phyloP scores from a whole-genome alignment of 2,113 vertebrate genomes.

The Macquaria australasica region DNA sequence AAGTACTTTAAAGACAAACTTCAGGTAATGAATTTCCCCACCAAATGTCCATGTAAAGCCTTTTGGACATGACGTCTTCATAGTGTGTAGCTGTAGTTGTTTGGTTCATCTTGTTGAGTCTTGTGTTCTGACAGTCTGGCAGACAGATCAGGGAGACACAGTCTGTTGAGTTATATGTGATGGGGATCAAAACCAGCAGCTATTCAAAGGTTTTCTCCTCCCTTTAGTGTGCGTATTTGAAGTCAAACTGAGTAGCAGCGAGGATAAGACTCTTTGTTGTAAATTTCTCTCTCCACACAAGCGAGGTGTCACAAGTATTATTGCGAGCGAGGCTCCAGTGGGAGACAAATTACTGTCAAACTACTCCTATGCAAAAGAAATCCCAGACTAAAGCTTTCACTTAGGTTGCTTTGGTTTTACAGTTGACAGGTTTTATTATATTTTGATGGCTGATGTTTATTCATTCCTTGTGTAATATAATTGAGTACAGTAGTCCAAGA shows the following conservation, averaged over 20 bases:
- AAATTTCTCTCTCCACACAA: slow-evolving; percentile 58
- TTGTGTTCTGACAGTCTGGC: slow-evolving; percentile 17
- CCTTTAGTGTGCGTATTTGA: slow-evolving; percentile 28
- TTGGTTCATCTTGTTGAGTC: neutral
- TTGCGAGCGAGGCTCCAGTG: slow-evolving; percentile 42
- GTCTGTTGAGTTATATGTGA: slow-evolving; percentile 10
- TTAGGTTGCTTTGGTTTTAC: slow-evolving; percentile 53
- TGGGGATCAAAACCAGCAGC: slow-evolving; percentile 68
- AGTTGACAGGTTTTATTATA: slow-evolving; percentile 53
- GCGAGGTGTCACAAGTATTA: slow-evolving; percentile 74
- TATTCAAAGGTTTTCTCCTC: slow-evolving; percentile 60
- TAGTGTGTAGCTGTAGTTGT: neutral
- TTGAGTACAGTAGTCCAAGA: slow-evolving; percentile 42
- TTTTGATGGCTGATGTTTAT: slow-evolving; percentile 49
- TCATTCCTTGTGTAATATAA: slow-evolving; percentile 45
- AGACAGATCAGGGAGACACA: neutral
- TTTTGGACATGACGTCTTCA: neutral
- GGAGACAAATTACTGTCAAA: slow-evolving; percentile 57
- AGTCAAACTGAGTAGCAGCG: slow-evolving; percentile 41
- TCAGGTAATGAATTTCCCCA: slow-evolving; percentile 2
- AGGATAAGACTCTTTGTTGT: slow-evolving; percentile 44
- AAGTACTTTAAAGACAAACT: slow-evolving; percentile 25
- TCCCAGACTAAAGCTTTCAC: slow-evolving; percentile 70
- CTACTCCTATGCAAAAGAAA: slow-evolving; percentile 80
- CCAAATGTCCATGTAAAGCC: neutral